phyloP scores from a whole-genome alignment of 2,113 vertebrate genomes.

The Mirza zaza region DNA sequence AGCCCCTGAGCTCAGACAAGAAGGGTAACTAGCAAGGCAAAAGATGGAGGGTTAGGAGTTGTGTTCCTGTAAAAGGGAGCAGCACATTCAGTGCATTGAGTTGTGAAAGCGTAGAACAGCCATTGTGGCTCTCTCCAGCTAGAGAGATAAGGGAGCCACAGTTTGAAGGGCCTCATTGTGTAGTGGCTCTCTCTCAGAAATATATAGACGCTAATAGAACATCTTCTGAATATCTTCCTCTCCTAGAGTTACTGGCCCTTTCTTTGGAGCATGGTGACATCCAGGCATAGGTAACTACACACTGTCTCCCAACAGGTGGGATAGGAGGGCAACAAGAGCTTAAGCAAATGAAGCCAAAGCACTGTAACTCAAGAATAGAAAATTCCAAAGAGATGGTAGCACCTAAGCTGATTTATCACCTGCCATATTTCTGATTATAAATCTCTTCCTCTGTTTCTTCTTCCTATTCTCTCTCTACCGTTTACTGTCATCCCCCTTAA shows the following conservation, averaged over 20 bases:
- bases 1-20: background rate
- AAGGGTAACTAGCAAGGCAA: background rate
- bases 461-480: background rate
- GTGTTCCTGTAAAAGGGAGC: background rate
- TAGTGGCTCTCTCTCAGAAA: background rate
- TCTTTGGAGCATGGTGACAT: slow-evolving; percentile 33
- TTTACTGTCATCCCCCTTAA: background rate
- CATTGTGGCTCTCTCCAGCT: too few relatives aligned
- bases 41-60: background rate
- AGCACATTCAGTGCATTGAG: fast-evolving
- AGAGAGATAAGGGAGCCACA: background rate
- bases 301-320: background rate
- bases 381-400: slow-evolving; percentile 4
- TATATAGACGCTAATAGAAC: background rate
- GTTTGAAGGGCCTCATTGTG: background rate
- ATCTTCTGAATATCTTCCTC: slow-evolving; percentile 25
- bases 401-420: background rate
- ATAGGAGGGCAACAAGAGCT: background rate
- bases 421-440: slow-evolving; percentile 39
- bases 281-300: slow-evolving; percentile 11
- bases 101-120: background rate
- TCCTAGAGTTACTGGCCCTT: slow-evolving; percentile 43
- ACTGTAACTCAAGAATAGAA: slow-evolving; percentile 27
- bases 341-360: slow-evolving; percentile 28
- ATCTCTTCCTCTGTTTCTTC: slow-evolving; percentile 12